Evolutionary conservation across 35 echinoderm and acorn worm genomes (phyloP), one percentile per base, ranked within the genome.

Genomic region (Holothuria glaberrima): DNA sequence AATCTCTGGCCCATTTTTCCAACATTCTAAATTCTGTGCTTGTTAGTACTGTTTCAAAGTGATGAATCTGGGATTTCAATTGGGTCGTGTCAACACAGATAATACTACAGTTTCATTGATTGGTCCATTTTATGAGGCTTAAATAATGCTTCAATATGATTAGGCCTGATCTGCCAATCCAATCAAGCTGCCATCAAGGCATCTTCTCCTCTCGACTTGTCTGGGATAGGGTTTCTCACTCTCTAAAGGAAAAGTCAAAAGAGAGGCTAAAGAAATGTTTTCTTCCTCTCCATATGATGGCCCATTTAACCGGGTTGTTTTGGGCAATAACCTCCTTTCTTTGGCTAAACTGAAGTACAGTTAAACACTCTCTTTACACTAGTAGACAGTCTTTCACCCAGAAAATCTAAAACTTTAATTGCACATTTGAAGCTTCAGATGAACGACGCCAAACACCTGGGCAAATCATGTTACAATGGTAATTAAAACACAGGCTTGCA

Each of bases 61-160:
- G 50, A 78, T 78, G 50, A 48, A 78, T 78, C 35, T 78, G 74
- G 50, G 41, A 48, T 78, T 78, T 78, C 74, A 78, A 78, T 84
- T 84, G 80, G 80, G 80, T 84, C 80, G 59, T 84, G 80, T 84
- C 80, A 84, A 84, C 80, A 84, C 52, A 60, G 80, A 59, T 61
- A 61, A 61, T 61, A 61, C 80, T 84, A 61, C 28, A 35, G 57
- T 84, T 84, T 84, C 56, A 84, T 84, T 84, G 80, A 84, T 84
- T 84, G 59, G 59, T 84, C 80, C 80, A 56, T 84, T 33, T 84
- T 59, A 64, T 61, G 80, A 64, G 52, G 59, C 29, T 60, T 31
- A 61, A 61, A 84, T 61, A 82, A 58, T 82, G 79, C 57, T 50
- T 60, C 79, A 82, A 82, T 82, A 50, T 60, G 79, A 82, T 82